phyloP scores from a whole-genome alignment of 2,797 vertebrate genomes.

The Labeo calbasu region DNA sequence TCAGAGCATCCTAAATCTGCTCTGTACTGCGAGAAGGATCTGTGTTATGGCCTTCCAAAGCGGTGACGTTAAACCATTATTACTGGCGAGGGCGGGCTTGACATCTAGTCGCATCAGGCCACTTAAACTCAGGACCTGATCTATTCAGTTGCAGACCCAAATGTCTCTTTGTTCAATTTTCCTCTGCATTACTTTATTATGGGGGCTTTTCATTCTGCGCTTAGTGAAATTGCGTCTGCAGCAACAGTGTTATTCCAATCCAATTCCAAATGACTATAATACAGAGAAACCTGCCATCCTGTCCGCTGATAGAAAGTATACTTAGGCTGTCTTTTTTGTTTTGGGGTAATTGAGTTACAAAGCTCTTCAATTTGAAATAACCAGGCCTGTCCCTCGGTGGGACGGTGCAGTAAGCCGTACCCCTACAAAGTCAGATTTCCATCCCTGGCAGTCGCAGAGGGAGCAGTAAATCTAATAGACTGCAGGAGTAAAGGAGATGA shows the following conservation, averaged over 20 bases:
- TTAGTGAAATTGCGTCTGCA: constrained; percentile 5
- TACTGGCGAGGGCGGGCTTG: neutral
- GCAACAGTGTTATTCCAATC: constrained; percentile 31
- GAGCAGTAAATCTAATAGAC: constrained; percentile 40
- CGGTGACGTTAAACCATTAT: neutral
- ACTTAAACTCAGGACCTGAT: constrained; percentile 2
- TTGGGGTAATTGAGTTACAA: constrained; percentile 52
- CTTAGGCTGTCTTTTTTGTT: constrained; percentile 44
- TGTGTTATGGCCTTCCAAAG: neutral
- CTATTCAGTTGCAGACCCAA: neutral
- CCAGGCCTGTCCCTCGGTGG: constrained; percentile 10
- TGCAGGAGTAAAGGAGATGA: constrained; percentile 13
- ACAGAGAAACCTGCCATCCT: constrained; percentile 31
- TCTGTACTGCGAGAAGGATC: neutral
- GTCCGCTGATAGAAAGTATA: constrained; percentile 6
- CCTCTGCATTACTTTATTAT: neutral
- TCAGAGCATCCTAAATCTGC: neutral
- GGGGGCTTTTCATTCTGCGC: constrained; percentile 13
- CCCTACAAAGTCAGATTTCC: constrained; percentile 55
- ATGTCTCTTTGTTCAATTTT: neutral
- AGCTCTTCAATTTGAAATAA: constrained; percentile 47
- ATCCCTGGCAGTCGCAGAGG: constrained; percentile 52
- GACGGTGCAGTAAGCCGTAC: constrained; percentile 51
- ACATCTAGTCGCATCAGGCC: neutral
- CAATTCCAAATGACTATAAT: constrained; percentile 6